Evolutionary conservation across 92 coral and sea anemone species (phyloP), one percentile per base, ranked within the genome.

Genomic region (Zoanthus sociatus): DNA sequence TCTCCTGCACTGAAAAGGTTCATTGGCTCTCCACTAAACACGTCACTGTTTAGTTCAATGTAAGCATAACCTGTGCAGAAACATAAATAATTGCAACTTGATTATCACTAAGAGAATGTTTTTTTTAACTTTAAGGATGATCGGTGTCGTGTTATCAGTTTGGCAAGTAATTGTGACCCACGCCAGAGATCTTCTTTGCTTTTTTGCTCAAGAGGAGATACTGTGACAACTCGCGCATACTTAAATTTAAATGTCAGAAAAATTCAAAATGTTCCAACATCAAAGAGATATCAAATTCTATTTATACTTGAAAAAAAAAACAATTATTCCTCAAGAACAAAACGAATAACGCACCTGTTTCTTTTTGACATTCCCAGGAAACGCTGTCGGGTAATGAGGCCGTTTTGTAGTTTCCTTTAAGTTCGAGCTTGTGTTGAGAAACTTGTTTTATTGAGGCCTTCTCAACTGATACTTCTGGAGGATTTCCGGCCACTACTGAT

Each of bases 381-480:
- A 88, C 89, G 32, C 87, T 89, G 30, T 87, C 70, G 3, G 94
- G 94, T 53, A 48, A 32, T 9, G 53, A 54, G 44, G 66, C 70
- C 13, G 89, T 84, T 69, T 30, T 84, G 78, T 88, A 91, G 60
- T 56, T 78, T 73, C 91, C 94, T 20, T 88, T 78, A 20, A 91
- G 82, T 9, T 17, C 15, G 16, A 84, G 83, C 21, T 86, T 84
- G 10, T 79, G 46, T 13, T 71, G 82, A 12, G 94, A 81, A 16
- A 76, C 78, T 7, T 67, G 73, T 21, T 61, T 91, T 20, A 84
- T 63, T 31, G 9, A 14, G 2, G 91, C 86, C 76, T 45, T 79
- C 72, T 83, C 77, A 9, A 88, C 84, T 51, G 78, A 83, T 70
- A 91, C 94, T 12, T 83, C 79, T 7, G 94, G 94, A 0, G 94